Evolutionary conservation across 1,140 invertebrate species (phyloP), one percentile per base, ranked within the genome.

Genomic region (Diorhabda elongata): DNA sequence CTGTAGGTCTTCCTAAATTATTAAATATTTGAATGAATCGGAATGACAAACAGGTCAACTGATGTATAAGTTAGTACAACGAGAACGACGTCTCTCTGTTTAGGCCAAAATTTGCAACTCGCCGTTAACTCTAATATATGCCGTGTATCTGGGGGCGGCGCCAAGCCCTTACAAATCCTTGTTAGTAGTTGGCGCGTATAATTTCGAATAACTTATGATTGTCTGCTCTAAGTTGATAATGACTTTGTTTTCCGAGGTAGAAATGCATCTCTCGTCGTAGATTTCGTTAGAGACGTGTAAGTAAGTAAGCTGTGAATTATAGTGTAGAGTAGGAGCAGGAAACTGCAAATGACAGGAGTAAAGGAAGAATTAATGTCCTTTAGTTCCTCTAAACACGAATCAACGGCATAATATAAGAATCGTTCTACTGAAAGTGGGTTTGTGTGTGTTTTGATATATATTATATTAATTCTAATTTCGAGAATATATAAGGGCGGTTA

Each of bases 181-280:
- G 65, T 67, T 67, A 67, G 65, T 67, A 67, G 42, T 60, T 60
- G 65, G 65, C 58, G 57, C 65, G 58, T 60, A 67, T 67, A 67
- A 67, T 67, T 67, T 45, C 65, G 57, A 67, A 60, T 67, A 67
- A 67, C 52, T 67, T 67, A 67, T 67, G 65, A 67, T 67, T 67
- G 65, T 67, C 65, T 67, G 65, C 52, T 67, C 42, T 60, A 67
- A 67, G 52, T 67, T 67, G 65, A 67, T 67, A 67, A 67, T 67
- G 65, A 67, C 65, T 67, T 64, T 67, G 65, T 67, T 67, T 67
- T 67, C 58, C 57, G 42, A 42, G 57, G 58, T 43, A 52, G 44
- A 52, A 52, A 52, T 52, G 47, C 47, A 52, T 52, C 47, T 52
- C 47, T 52, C 26, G 26, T 26, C 26, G 26, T 52, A 52, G 47